These are phyloP conservation scores for Hydrotaea diabolus DNA, from an alignment of 2,888 invertebrate species.

Conservation along the genomic window DNA sequence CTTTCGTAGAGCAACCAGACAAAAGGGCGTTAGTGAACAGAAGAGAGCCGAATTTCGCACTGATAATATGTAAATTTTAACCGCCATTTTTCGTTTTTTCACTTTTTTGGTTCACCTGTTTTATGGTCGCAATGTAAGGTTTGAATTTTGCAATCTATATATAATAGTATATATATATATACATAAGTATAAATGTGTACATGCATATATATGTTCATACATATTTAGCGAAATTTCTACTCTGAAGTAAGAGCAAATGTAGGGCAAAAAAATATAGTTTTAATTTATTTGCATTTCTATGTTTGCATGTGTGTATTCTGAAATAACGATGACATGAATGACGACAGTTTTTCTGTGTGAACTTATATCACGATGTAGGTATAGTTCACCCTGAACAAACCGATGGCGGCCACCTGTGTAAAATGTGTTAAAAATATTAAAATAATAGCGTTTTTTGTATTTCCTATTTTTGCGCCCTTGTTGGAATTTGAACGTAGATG, in stretches of 20 bases:
- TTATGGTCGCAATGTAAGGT: not conserved
- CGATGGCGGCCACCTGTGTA: not conserved
- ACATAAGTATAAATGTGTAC: not conserved
- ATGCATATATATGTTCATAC: too few relatives aligned
- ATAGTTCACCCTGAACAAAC: not conserved
- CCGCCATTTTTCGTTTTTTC: not conserved
- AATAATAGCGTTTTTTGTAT: not conserved
- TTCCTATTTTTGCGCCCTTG: not conserved
- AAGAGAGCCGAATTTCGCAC: conserved; percentile 19
- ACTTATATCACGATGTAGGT: not conserved
- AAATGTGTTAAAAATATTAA: conserved; percentile 10
- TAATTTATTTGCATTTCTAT: conserved; percentile 10
- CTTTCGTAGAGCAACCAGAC: not conserved
- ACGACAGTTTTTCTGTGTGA: conserved; percentile 4
- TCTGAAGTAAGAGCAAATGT: not conserved
- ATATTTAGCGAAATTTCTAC: too few relatives aligned
- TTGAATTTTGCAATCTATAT: not conserved
- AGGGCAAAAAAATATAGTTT: not conserved
- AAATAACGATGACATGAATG: conserved; percentile 3
- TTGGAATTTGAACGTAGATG: too few relatives aligned
- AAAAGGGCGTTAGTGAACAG: not conserved
- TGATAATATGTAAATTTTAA: conserved; percentile 52
- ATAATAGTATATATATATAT: not conserved
- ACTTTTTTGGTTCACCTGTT: conserved; percentile 1
- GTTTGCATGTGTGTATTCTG: not conserved